Base-by-base conservation (phyloP, 1,140 invertebrate genomes). In the Oncopodura yosiiana region DNA sequence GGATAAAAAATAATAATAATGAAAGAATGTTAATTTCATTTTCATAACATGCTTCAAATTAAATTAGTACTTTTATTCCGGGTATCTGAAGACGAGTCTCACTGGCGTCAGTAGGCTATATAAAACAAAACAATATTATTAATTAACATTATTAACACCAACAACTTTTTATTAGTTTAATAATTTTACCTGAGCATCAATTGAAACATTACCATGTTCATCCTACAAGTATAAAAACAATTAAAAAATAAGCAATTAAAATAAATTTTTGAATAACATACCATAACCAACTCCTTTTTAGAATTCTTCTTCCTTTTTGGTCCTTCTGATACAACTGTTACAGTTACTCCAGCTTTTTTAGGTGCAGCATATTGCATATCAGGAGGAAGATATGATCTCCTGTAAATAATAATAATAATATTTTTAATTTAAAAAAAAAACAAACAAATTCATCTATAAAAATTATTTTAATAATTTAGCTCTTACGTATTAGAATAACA, bases 401-500 rank as follows among this genome's bases (percentile, higher is more conserved):
- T 56, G 21, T 49, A 36, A 3, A 45, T 12, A 46, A 49, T 30
- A 8, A 14, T 36, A 26, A n/a, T 19, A n/a, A 37, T 30, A 26
- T 12, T 42, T 3, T 18, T 2, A 21, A 26, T n/a, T 3, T 4
- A 3, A 1, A 5, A 29, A 27, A 9, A 39, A 12, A 8, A 39
- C 16, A 6, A 5, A 39, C 38, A 39, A 9, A 39, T 39, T 12
- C 38, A 39, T 19, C 18, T 39, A 12, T 5, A n/a, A 34, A 34
- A 34, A 34, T 34, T 9, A 34, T 34, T n/a, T 34, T 8, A 58
- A 56, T 54, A 86, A 69, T 69, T 84, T 86, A 44, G 80, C 76
- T n/a, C n/a, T 62, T 78, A 74, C 27, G 77, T 78, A 68, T 88
- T 89, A 12, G 78, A 70, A 67, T 82, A 79, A 61, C 73, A 67